Base-by-base conservation (phyloP, 2,113 vertebrate genomes). In the Ivindomyrus marchei region DNA sequence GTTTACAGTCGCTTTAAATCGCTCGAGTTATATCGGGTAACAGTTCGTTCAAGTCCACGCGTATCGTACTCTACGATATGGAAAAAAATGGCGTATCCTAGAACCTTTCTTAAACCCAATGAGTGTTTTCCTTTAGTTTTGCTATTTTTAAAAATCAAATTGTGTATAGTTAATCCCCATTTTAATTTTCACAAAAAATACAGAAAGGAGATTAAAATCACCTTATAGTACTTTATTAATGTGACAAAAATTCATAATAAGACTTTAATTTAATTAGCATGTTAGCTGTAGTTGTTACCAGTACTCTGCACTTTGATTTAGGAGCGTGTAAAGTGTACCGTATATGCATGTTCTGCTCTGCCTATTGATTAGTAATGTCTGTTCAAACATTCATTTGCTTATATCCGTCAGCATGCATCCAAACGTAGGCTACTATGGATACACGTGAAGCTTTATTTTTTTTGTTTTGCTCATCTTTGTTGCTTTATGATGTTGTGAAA, bases 401-500 rank as follows among this genome's bases (percentile, higher is more conserved):
- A 2, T 36, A 31, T 87, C 85, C 13, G 11, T 31, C 21, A 87
- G 47, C 31, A 11, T 87, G 11, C 46, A 49, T n/a, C 46, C 11
- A 66, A 52, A 52, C 7, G 46, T 56, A 56, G 15, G 3, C 4
- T 50, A 36, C 17, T 13, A 4, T 53, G 85, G 80, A 27, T 31
- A 87, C 31, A n/a, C 19, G 27, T 50, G 10, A 47, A n/a, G n/a
- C 31, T 89, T 94, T 92, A 96, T 95, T 96, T 95, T 91, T 96
- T 95, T 96, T 96, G 91, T 96, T 96, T 92, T 98, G 97, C 83
- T 98, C 97, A 3, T 97, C 97, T 49, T 95, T 97, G 90, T 99
- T 98, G 80, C 96, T 95, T 9, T 97, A 97, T 92, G 88, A 49
- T 0, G 96, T 96, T 90, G 97, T 97, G 92, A 92, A 93, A 53